Percentiles rank a stretch among this genome's conserved stretches.
These are phyloP conservation scores for Halichoerus grypus DNA, from an alignment of 2,113 vertebrate genomes.

Conservation along the genomic window DNA sequence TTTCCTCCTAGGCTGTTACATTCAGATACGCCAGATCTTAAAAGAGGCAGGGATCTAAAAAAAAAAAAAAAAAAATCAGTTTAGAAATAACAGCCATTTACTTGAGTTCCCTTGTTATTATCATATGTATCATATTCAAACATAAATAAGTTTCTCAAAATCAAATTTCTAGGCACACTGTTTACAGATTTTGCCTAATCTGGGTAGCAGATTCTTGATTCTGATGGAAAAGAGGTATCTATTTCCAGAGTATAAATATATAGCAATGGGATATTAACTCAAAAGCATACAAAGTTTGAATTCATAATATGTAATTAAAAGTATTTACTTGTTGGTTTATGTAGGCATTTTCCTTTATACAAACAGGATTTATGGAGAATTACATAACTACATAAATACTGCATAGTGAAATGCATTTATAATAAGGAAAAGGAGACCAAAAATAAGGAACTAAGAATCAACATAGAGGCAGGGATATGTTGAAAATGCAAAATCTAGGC, in stretches of 20 bases:
- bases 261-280: background rate
- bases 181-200: background rate
- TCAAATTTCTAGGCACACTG: background rate
- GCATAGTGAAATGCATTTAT: background rate
- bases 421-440: background rate
- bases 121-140: background rate
- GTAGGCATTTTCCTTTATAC: background rate
- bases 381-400: background rate
- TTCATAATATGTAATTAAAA: background rate
- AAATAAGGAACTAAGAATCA: background rate
- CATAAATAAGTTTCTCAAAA: background rate
- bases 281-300: constrained; percentile 12
- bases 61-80: background rate
- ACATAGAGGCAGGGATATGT: background rate
- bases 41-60: background rate
- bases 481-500: background rate
- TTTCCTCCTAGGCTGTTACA: background rate
- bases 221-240: background rate
- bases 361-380: background rate
- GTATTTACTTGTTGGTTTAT: constrained; percentile 4
- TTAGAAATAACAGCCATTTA: background rate
- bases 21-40: background rate
- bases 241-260: background rate
- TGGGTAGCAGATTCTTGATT: background rate
- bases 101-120: background rate